Evolutionary conservation across 2,888 invertebrate genomes (phyloP).

Genomic region (Clanis bilineata): DNA sequence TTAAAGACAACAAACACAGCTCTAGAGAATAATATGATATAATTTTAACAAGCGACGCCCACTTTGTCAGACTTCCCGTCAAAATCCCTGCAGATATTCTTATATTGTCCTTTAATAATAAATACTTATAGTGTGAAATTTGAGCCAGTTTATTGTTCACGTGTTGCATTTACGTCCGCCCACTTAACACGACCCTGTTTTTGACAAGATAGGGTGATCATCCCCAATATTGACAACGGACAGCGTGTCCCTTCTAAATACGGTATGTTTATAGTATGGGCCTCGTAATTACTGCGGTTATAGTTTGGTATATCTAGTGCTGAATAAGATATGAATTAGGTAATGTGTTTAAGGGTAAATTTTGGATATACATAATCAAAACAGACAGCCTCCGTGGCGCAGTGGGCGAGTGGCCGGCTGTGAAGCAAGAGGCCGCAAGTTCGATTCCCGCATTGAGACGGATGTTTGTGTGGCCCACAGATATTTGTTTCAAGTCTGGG

Average conservation of each 20-base stretch:
- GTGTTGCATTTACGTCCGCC: constrained; percentile 4
- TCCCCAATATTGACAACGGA: constrained; percentile 24
- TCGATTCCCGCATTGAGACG: too few relatives aligned
- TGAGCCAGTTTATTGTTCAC: background rate
- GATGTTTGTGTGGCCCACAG: too few relatives aligned
- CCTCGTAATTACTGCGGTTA: background rate
- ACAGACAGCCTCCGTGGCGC: too few relatives aligned
- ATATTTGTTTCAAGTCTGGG: too few relatives aligned
- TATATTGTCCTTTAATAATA: background rate
- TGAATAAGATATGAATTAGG: background rate
- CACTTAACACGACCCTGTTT: constrained; percentile 13
- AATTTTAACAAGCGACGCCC: too few relatives aligned
- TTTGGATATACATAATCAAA: too few relatives aligned
- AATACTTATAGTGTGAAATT: background rate
- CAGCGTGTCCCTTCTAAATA: constrained; percentile 19
- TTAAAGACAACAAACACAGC: too few relatives aligned
- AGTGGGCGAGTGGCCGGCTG: too few relatives aligned
- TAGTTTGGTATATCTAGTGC: background rate
- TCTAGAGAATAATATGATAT: too few relatives aligned
- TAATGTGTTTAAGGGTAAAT: background rate
- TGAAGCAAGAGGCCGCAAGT: too few relatives aligned
- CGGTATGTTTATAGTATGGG: background rate
- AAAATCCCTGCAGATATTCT: too few relatives aligned
- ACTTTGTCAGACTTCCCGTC: too few relatives aligned
- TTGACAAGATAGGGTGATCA: constrained; percentile 24